Evolutionary conservation across 2,797 vertebrate species (phyloP).

Genomic region (Acomys russatus): DNA sequence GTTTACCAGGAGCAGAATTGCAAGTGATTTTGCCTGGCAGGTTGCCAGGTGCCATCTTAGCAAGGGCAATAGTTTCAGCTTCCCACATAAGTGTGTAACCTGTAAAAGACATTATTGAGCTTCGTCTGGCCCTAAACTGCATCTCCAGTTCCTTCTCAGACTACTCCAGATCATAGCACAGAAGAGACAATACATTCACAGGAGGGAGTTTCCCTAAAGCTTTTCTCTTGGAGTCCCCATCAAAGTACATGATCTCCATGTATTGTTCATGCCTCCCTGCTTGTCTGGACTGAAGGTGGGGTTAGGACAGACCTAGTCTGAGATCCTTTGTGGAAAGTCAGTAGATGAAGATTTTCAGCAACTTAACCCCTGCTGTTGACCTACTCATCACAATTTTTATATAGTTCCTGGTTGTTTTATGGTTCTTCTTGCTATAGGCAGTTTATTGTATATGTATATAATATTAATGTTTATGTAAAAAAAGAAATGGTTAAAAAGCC

Average conservation of each 20-base stretch:
- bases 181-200: background rate
- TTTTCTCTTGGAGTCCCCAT: background rate
- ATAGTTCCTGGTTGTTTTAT: no score
- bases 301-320: background rate
- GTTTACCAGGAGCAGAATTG: no score
- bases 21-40: no score
- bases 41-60: no score
- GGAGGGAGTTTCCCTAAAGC: background rate
- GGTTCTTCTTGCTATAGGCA: no score
- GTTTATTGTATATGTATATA: no score
- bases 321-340: conserved; percentile 15
- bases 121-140: background rate
- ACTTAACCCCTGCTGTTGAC: background rate
- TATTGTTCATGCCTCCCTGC: no score
- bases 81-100: background rate
- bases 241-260: background rate
- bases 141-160: background rate
- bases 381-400: conserved; percentile 20
- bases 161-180: conserved; percentile 11
- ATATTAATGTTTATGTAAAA: no score
- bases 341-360: conserved; percentile 9
- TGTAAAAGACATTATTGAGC: background rate
- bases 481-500: no score
- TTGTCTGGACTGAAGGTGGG: conserved; percentile 14
- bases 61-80: no score